Conservation (phyloP, 2,797 vertebrate genomes). For the Aphelocoma californica region DNA sequence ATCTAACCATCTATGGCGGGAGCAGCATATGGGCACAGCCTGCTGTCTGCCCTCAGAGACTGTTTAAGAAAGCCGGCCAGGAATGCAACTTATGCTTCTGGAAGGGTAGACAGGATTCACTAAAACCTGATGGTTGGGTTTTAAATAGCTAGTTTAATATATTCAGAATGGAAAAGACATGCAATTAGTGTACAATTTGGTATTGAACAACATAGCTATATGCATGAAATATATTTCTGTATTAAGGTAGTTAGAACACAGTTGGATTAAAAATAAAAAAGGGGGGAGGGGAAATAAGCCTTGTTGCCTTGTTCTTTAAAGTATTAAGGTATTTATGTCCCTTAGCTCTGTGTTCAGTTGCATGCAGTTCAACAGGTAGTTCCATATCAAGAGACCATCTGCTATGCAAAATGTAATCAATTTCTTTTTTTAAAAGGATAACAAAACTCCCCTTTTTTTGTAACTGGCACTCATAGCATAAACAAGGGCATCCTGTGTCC, state of each 20-base stretch:
- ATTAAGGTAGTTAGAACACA: neutral
- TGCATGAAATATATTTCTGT: neutral
- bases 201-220: neutral
- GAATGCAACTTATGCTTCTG: neutral
- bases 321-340: conserved; percentile 30
- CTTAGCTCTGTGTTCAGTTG: conserved; percentile 22
- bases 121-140: neutral
- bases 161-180: neutral
- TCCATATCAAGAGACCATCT: conserved; percentile 55
- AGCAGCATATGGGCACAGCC: conserved; percentile 9
- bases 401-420: conserved; percentile 25
- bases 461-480: neutral
- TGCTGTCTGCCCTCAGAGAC: conserved; percentile 12
- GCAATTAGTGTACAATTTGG: neutral
- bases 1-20: neutral
- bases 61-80: neutral
- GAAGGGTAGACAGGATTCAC: neutral
- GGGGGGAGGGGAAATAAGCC: neutral
- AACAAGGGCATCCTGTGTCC: neutral
- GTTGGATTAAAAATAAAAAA: neutral
- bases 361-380: conserved; percentile 25
- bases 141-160: neutral
- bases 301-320: neutral
- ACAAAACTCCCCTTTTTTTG: neutral
- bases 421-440: conserved; percentile 15